phyloP scores from a whole-genome alignment of 2,888 invertebrate genomes.

The Dilophus febrilis region DNA sequence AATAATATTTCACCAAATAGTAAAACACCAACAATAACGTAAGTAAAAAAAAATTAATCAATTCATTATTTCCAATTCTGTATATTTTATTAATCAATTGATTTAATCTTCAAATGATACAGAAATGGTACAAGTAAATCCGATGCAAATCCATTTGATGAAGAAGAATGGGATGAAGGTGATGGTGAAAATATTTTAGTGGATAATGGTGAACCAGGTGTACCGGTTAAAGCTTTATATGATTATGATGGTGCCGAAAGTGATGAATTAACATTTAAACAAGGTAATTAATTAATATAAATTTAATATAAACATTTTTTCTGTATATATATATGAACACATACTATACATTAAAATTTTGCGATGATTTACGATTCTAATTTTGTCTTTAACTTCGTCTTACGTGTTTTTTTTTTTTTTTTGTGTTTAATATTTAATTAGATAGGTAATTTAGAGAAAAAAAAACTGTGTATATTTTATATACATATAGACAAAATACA shows the following conservation, averaged over 20 bases:
- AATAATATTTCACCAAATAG: slow-evolving; percentile 31
- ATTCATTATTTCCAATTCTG: not conserved
- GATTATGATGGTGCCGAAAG: slow-evolving; percentile 95
- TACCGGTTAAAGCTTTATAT: slow-evolving; percentile 87
- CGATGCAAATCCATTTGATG: slow-evolving; percentile 73
- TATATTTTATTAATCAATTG: slow-evolving; percentile 4
- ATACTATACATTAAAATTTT: too few species aligned
- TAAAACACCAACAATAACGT: slow-evolving; percentile 45
- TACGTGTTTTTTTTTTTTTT: too few species aligned
- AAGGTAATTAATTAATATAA: slow-evolving; percentile 59
- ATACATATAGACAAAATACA: too few species aligned
- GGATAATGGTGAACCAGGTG: slow-evolving; percentile 85
- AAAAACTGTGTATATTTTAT: too few species aligned
- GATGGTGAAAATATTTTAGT: slow-evolving; percentile 62
- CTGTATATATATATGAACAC: too few species aligned
- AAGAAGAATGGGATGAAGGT: slow-evolving; percentile 64
- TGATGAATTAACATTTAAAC: slow-evolving; percentile 91
- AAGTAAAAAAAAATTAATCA: slow-evolving; percentile 23
- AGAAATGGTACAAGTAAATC: slow-evolving; percentile 46
- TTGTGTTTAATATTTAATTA: too few species aligned
- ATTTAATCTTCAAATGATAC: slow-evolving; percentile 7
- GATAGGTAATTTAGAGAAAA: too few species aligned
- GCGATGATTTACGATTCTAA: too few species aligned
- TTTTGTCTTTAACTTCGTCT: too few species aligned
- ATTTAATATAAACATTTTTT: too few species aligned